Conservation (phyloP, 2,888 invertebrate species). For the Amorpha juglandis region DNA sequence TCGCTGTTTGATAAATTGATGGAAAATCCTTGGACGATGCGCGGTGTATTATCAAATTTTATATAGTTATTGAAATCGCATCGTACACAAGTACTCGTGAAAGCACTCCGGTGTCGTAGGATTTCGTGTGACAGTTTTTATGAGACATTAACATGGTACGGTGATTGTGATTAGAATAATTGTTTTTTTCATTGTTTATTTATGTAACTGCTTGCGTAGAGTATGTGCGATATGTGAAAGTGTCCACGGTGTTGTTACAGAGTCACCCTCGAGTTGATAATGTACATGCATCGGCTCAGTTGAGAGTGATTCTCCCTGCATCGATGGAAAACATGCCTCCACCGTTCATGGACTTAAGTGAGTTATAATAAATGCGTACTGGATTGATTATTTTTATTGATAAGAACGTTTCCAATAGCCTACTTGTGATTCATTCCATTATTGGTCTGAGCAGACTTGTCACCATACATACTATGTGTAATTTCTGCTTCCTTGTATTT, state of each 20-base stretch:
- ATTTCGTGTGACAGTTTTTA: slow-evolving; percentile 29
- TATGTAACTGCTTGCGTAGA: slow-evolving; percentile 64
- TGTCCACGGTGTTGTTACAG: slow-evolving; percentile 54
- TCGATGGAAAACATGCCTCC: slow-evolving; percentile 66
- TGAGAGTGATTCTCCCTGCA: slow-evolving; percentile 72
- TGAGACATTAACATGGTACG: slow-evolving; percentile 51
- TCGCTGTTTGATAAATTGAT: slow-evolving; percentile 46
- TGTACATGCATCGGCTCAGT: slow-evolving; percentile 64
- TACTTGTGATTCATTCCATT: background rate
- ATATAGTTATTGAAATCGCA: slow-evolving; percentile 27
- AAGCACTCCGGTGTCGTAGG: slow-evolving; percentile 4
- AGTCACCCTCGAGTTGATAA: slow-evolving; percentile 65
- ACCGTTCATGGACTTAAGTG: slow-evolving; percentile 71
- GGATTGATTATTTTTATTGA: background rate
- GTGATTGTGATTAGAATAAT: slow-evolving; percentile 22
- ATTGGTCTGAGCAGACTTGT: too few species aligned
- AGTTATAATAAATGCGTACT: slow-evolving; percentile 35
- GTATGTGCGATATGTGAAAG: slow-evolving; percentile 57
- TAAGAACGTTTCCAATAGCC: background rate
- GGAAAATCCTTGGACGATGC: slow-evolving; percentile 62
- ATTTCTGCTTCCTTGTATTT: too few species aligned
- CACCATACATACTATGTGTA: too few species aligned
- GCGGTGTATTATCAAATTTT: slow-evolving; percentile 41
- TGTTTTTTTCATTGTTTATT: slow-evolving; percentile 62
- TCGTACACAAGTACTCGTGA: slow-evolving; percentile 27